Conservation (phyloP, 2,113 vertebrate genomes). For the Rhabdornis inornatus region DNA sequence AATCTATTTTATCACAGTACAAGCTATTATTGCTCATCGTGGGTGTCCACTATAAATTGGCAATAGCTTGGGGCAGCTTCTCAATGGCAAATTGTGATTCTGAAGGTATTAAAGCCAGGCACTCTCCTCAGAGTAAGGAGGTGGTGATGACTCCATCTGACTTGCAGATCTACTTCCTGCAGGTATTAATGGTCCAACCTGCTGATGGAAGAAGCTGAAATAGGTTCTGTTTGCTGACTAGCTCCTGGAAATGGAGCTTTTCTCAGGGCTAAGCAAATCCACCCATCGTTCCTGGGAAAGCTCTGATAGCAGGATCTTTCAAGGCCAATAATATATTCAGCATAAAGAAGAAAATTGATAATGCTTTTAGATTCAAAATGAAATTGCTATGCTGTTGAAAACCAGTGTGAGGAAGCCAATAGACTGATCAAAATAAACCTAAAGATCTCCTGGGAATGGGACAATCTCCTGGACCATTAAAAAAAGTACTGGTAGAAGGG, state of each 20-base stretch:
- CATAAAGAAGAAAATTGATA: neutral
- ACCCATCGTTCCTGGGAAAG: neutral
- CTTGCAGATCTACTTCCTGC: neutral
- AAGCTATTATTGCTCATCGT: constrained; percentile 62
- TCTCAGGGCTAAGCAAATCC: neutral
- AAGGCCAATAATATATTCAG: neutral
- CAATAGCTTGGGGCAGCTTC: constrained; percentile 55
- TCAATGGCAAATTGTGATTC: constrained; percentile 63
- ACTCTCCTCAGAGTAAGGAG: neutral
- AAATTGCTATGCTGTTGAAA: neutral
- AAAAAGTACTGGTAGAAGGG: neutral
- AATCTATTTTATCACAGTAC: constrained; percentile 51
- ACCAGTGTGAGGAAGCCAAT: neutral
- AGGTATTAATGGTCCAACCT: neutral
- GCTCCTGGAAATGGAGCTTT: constrained; percentile 17
- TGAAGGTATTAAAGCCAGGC: constrained; percentile 57
- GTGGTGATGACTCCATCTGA: neutral
- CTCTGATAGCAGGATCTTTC: neutral
- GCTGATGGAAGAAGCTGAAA: constrained; percentile 22
- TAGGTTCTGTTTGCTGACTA: neutral
- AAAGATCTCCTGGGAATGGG: neutral
- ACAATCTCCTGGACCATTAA: neutral
- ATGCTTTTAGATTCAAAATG: neutral
- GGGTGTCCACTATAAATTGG: constrained; percentile 55
- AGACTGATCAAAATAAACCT: neutral